phyloP scores from a whole-genome alignment of 2,113 vertebrate genomes.

The Centropus unirufus region DNA sequence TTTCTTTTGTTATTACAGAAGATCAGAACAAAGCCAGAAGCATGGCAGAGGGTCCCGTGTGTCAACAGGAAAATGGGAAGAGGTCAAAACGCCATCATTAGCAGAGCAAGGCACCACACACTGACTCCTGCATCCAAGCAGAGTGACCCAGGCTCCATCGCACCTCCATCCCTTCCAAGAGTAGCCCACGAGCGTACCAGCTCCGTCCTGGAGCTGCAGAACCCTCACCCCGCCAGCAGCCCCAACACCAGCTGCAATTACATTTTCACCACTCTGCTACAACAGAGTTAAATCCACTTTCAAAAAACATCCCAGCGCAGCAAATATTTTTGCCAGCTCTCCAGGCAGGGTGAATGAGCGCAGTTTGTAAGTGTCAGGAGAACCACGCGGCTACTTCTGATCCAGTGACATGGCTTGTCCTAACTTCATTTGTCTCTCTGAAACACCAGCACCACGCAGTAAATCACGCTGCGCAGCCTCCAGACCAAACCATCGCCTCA shows the following conservation, averaged over 20 bases:
- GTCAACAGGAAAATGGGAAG: not conserved
- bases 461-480: not conserved
- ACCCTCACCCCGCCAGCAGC: fast-evolving
- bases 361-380: not conserved
- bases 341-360: not conserved
- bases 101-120: not conserved
- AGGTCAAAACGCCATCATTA: not conserved
- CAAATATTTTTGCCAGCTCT: not conserved
- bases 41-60: not conserved
- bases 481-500: not conserved
- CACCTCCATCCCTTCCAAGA: fast-evolving
- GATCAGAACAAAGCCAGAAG: not conserved
- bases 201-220: not conserved
- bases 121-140: fast-evolving
- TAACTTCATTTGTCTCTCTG: not conserved
- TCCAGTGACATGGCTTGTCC: not conserved
- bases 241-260: too few species aligned
- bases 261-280: not conserved
- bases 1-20: not conserved
- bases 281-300: not conserved
- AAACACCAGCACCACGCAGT: not conserved
- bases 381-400: not conserved
- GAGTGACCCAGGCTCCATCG: not conserved
- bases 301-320: fast-evolving
- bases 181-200: not conserved